Evolutionary conservation across 1,140 invertebrate genomes (phyloP).

Genomic region (Linepithema humile): DNA sequence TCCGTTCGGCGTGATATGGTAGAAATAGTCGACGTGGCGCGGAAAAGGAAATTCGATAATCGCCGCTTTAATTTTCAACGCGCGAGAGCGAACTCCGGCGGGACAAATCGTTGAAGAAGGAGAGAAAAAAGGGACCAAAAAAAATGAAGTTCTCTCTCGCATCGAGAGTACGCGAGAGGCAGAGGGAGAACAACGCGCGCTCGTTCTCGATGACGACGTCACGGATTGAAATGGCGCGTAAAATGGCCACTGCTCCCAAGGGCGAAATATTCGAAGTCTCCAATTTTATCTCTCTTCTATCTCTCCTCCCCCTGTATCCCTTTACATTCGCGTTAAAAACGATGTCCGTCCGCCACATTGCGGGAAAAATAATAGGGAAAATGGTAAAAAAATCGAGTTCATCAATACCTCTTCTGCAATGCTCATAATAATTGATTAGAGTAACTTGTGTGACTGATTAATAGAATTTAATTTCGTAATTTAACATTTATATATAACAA

Average conservation of each 20-base stretch:
- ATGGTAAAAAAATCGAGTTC: constrained; percentile 3
- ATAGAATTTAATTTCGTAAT: neutral
- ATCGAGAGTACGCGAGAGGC: constrained; percentile 2
- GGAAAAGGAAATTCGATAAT: constrained; percentile 60
- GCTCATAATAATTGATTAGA: neutral
- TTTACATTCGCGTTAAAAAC: constrained; percentile 36
- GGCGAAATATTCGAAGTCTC: constrained; percentile 77
- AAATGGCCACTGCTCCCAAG: constrained; percentile 79
- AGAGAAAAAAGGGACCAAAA: constrained; percentile 52
- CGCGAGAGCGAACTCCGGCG: constrained; percentile 26
- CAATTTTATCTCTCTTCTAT: constrained; percentile 63
- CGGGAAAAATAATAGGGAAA: neutral
- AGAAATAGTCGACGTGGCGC: constrained; percentile 7
- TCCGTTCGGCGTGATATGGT: constrained; percentile 15
- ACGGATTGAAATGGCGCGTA: constrained; percentile 81
- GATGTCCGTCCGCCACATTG: constrained; percentile 19
- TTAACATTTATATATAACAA: neutral
- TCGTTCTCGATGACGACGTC: constrained; percentile 76
- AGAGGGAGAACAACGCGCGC: constrained; percentile 36
- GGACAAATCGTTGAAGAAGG: constrained; percentile 22
- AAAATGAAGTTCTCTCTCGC: constrained; percentile 27
- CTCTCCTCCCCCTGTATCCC: constrained; percentile 4
- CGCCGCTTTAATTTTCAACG: constrained; percentile 61
- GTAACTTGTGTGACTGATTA: neutral
- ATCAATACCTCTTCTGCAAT: neutral